A percentile compares a stretch with the other conserved stretches of the same genome.
Conservation (phyloP, 1,140 invertebrate species). For the Trichoplusia ni region DNA sequence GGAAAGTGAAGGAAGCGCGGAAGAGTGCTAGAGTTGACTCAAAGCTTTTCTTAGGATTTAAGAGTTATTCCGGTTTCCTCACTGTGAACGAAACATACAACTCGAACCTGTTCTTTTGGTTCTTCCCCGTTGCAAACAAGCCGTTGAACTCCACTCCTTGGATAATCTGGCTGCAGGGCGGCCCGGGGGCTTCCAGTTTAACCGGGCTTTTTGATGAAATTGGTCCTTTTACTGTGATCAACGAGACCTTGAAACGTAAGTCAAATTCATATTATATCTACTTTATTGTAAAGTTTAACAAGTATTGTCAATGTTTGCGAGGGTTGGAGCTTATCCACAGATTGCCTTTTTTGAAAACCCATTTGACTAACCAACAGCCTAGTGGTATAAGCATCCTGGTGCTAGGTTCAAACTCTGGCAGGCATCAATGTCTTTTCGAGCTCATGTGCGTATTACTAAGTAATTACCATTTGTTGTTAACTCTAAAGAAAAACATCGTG, state of each 20-base stretch:
- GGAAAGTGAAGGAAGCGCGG: conserved; percentile 60
- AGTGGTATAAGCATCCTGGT: too few relatives aligned
- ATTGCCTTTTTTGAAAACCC: too few relatives aligned
- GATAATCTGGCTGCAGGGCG: conserved; percentile 89
- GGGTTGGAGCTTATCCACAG: too few relatives aligned
- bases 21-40: conserved; percentile 53
- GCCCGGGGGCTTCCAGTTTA: conserved; percentile 90
- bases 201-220: conserved; percentile 91
- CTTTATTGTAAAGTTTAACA: too few relatives aligned
- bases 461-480: too few relatives aligned
- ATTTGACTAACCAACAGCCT: too few relatives aligned
- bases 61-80: conserved; percentile 83
- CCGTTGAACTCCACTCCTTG: conserved; percentile 82
- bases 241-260: conserved; percentile 76
- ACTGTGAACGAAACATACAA: conserved; percentile 84
- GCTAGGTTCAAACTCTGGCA: too few relatives aligned
- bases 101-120: conserved; percentile 88
- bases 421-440: too few relatives aligned
- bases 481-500: too few relatives aligned
- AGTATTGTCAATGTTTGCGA: neutral
- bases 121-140: conserved; percentile 82
- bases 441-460: too few relatives aligned
- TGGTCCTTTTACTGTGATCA: conserved; percentile 86
- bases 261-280: neutral
- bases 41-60: conserved; percentile 55